These are phyloP conservation scores for Sycophila texana DNA, from an alignment of 2,888 invertebrate species.

Conservation along the genomic window DNA sequence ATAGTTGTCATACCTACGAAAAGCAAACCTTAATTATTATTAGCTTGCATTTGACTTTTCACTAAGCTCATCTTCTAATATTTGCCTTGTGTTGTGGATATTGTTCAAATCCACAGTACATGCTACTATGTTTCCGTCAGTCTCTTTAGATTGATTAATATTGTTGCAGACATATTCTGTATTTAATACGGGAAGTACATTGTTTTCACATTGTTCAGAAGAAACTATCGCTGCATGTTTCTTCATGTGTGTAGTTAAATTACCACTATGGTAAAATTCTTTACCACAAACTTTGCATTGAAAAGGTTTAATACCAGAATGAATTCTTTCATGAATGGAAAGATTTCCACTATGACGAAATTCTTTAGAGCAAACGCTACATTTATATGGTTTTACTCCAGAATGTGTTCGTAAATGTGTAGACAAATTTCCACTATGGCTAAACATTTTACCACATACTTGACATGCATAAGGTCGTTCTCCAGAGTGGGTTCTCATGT, in stretches of 20 bases:
- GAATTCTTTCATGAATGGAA: slow-evolving; percentile 74
- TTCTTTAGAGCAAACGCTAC: slow-evolving; percentile 71
- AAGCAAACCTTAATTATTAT: slow-evolving; percentile 28
- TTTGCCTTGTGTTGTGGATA: slow-evolving; percentile 35
- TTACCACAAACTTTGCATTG: slow-evolving; percentile 74
- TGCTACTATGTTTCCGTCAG: slow-evolving; percentile 54
- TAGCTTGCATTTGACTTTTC: slow-evolving; percentile 52
- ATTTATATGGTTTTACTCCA: slow-evolving; percentile 74
- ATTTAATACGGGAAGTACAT: slow-evolving; percentile 57
- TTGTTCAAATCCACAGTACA: slow-evolving; percentile 52
- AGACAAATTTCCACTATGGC: slow-evolving; percentile 73
- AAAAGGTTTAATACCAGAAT: slow-evolving; percentile 74
- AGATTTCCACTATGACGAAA: slow-evolving; percentile 74
- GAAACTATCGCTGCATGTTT: slow-evolving; percentile 67
- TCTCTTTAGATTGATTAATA: slow-evolving; percentile 46
- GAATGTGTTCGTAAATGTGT: slow-evolving; percentile 73
- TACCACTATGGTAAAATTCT: slow-evolving; percentile 74
- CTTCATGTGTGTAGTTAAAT: slow-evolving; percentile 74
- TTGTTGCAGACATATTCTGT: slow-evolving; percentile 46
- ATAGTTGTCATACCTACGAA: slow-evolving; percentile 16
- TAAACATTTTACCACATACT: slow-evolving; percentile 74
- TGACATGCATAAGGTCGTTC: slow-evolving; percentile 74
- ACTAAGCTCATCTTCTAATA: slow-evolving; percentile 25
- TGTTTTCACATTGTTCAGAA: slow-evolving; percentile 62
- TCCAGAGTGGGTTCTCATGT: slow-evolving; percentile 74